Percentiles rank a stretch among this genome's conserved stretches.
These are phyloP conservation scores for Brachionus rotundiformis DNA, from an alignment of 1,140 invertebrate genomes.

Conservation along the genomic window DNA sequence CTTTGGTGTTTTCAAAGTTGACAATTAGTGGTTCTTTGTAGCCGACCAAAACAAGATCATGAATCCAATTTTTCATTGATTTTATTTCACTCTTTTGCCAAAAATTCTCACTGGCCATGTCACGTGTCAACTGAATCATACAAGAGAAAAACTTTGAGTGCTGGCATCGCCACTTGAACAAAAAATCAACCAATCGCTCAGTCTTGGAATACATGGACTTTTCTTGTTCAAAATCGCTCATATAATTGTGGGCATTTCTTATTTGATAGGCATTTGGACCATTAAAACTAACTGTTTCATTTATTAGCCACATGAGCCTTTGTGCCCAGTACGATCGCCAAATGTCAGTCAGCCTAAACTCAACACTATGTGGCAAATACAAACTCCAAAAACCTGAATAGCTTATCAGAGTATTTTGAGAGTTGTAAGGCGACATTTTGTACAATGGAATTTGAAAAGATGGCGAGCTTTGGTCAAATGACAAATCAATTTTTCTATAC, in stretches of 20 bases:
- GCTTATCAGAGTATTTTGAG: conserved; percentile 60
- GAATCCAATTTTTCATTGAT: conserved; percentile 53
- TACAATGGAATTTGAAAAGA: conserved; percentile 54
- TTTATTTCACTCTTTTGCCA: conserved; percentile 53
- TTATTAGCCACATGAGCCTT: conserved; percentile 56
- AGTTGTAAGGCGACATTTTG: conserved; percentile 57
- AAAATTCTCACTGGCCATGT: conserved; percentile 54
- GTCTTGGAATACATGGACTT: conserved; percentile 54
- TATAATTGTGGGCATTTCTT: conserved; percentile 54
- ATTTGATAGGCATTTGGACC: conserved; percentile 55
- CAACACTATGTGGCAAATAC: conserved; percentile 56
- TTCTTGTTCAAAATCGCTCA: conserved; percentile 55
- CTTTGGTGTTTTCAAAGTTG: background rate
- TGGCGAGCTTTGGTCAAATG: conserved; percentile 55
- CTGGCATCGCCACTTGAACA: conserved; percentile 55
- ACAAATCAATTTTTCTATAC: conserved; percentile 53
- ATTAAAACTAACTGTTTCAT: conserved; percentile 55
- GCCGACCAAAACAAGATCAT: background rate
- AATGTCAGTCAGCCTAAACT: conserved; percentile 58
- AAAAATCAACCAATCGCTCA: conserved; percentile 53
- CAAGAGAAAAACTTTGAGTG: conserved; percentile 40
- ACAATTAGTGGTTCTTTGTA: conserved; percentile 50
- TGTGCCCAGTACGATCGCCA: conserved; percentile 60
- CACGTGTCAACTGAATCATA: conserved; percentile 51
- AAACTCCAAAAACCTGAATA: conserved; percentile 58